A percentile compares a stretch with the other conserved stretches of the same genome.
These are phyloP conservation scores for Trachelus troglodyta DNA, from an alignment of 2,888 invertebrate species.

Conservation along the genomic window DNA sequence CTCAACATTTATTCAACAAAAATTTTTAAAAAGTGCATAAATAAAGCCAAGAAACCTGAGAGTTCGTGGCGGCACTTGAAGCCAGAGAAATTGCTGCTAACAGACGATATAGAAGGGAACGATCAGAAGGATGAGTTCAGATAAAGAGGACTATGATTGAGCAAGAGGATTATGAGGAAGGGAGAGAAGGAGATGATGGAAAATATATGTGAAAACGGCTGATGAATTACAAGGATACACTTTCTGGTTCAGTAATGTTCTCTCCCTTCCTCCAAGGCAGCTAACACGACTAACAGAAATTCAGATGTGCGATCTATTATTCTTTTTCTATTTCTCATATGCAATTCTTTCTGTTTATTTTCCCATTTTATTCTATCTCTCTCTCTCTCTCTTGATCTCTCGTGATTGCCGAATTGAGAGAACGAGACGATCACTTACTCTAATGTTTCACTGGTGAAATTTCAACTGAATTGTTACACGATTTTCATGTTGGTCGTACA, in stretches of 20 bases:
- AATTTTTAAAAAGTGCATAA: neutral
- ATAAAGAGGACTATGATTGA: neutral
- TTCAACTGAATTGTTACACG: neutral
- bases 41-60: neutral
- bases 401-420: slow-evolving; percentile 22
- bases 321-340: slow-evolving; percentile 15
- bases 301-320: slow-evolving; percentile 29
- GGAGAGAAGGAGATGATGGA: neutral
- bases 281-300: slow-evolving; percentile 50
- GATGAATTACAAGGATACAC: slow-evolving; percentile 9
- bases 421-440: slow-evolving; percentile 60
- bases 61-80: neutral
- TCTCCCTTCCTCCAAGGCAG: slow-evolving; percentile 23
- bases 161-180: neutral
- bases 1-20: neutral
- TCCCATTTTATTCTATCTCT: neutral
- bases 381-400: slow-evolving; percentile 17
- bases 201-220: neutral
- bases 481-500: neutral
- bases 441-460: slow-evolving; percentile 45
- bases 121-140: neutral
- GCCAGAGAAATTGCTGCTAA: neutral
- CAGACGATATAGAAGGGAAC: neutral
- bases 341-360: neutral
- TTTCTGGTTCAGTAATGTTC: slow-evolving; percentile 25